phyloP scores from a whole-genome alignment of 2,113 vertebrate genomes.

The Micromys minutus region DNA sequence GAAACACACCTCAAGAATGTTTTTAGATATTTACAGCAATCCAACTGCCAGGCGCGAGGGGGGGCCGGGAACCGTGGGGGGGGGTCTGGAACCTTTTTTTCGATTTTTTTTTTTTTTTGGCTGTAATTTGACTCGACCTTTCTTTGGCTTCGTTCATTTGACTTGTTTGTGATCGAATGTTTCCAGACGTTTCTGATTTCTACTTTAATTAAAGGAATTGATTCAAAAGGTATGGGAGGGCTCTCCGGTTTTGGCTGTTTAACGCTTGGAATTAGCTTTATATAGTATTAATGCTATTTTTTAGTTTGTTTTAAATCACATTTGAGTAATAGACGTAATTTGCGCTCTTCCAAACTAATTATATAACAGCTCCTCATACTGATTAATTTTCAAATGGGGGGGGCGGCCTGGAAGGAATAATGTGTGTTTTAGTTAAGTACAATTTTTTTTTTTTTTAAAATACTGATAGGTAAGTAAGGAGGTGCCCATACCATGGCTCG shows the following conservation, averaged over 20 bases:
- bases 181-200: constrained; percentile 62
- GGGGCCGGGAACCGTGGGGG: not conserved
- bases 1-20: constrained; percentile 31
- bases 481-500: constrained; percentile 84
- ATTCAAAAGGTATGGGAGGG: not conserved
- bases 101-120: not conserved
- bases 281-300: not conserved
- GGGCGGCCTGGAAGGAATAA: not conserved
- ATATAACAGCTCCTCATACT: constrained; percentile 40
- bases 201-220: constrained; percentile 59
- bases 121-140: constrained; percentile 67
- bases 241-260: constrained; percentile 28
- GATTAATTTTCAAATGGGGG: not conserved
- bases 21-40: constrained; percentile 71
- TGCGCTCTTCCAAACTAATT: constrained; percentile 71
- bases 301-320: constrained; percentile 57
- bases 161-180: constrained; percentile 47
- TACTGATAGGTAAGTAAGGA: constrained; percentile 82
- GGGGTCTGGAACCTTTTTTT: constrained; percentile 47
- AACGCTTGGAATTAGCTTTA: constrained; percentile 28
- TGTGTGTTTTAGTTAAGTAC: not conserved
- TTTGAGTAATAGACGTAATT: constrained; percentile 30
- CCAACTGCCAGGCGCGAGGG: constrained; percentile 42
- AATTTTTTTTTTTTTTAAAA: constrained; percentile 43
- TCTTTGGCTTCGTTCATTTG: constrained; percentile 56